These are phyloP conservation scores for Helicoverpa armigera DNA, from an alignment of 1,140 invertebrate species.

Conservation along the genomic window DNA sequence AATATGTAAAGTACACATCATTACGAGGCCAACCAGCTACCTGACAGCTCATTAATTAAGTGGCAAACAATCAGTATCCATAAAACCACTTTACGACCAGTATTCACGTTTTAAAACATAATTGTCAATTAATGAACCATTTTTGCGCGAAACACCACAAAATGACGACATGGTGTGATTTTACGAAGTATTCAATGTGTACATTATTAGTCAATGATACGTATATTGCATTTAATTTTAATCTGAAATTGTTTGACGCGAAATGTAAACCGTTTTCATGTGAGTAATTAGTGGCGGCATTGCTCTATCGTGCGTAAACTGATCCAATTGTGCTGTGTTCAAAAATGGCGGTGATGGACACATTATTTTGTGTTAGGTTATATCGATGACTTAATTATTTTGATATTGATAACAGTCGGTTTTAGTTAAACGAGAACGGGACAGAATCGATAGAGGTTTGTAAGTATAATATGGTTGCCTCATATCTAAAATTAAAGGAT, in stretches of 20 bases:
- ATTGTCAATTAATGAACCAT: constrained; percentile 7
- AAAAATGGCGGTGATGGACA: neutral
- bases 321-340: neutral
- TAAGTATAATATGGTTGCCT: no score
- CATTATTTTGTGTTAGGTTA: neutral
- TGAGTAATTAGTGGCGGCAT: constrained; percentile 10
- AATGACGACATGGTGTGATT: neutral
- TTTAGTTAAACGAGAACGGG: no score
- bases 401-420: neutral
- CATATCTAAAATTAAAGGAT: no score
- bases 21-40: neutral
- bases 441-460: no score
- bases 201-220: constrained; percentile 4
- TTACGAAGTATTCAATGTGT: neutral
- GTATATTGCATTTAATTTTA: constrained; percentile 8
- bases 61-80: neutral
- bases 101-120: neutral
- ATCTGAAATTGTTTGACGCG: neutral
- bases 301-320: constrained; percentile 15
- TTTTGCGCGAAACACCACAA: neutral
- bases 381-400: neutral
- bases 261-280: constrained; percentile 25
- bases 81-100: neutral
- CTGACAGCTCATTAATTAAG: neutral
- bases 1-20: neutral